Evolutionary conservation across 2,888 invertebrate species (phyloP).

Genomic region (Poecilus cupreus): DNA sequence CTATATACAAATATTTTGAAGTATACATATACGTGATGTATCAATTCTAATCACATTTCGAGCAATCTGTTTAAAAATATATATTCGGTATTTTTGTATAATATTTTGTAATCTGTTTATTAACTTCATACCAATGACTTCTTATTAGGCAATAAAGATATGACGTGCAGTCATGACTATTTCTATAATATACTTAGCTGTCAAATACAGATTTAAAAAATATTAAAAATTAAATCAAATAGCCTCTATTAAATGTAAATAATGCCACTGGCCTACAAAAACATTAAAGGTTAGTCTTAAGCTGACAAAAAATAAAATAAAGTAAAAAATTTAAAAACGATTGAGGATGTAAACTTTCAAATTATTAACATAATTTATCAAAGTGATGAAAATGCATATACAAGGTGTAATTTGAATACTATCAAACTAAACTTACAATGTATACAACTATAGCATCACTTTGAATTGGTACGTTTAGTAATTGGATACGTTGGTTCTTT

Average conservation of each 20-base stretch:
- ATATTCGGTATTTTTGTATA: not conserved
- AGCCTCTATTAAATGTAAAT: not conserved
- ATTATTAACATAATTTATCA: not conserved
- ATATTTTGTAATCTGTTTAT: constrained; percentile 20
- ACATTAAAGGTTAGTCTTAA: constrained; percentile 10
- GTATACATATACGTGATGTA: constrained; percentile 24
- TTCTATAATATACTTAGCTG: not conserved
- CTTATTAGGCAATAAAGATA: not conserved
- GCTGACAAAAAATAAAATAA: not conserved
- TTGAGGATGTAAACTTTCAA: not conserved
- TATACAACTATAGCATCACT: constrained; percentile 24
- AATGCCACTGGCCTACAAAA: not conserved
- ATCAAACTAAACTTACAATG: not conserved
- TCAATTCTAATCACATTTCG: not conserved
- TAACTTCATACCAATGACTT: constrained; percentile 1
- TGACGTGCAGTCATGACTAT: not conserved
- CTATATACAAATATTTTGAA: constrained; percentile 27
- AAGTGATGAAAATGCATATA: constrained; percentile 22
- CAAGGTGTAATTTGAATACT: constrained; percentile 11
- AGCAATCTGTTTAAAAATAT: constrained; percentile 4
- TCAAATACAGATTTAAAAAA: not conserved
- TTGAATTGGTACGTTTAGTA: constrained; percentile 36
- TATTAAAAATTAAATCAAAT: not conserved
- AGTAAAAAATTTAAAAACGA: not conserved
- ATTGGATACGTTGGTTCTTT: constrained; percentile 23